phyloP scores from a whole-genome alignment of 2,113 vertebrate genomes.

The Plotosus lineatus region DNA sequence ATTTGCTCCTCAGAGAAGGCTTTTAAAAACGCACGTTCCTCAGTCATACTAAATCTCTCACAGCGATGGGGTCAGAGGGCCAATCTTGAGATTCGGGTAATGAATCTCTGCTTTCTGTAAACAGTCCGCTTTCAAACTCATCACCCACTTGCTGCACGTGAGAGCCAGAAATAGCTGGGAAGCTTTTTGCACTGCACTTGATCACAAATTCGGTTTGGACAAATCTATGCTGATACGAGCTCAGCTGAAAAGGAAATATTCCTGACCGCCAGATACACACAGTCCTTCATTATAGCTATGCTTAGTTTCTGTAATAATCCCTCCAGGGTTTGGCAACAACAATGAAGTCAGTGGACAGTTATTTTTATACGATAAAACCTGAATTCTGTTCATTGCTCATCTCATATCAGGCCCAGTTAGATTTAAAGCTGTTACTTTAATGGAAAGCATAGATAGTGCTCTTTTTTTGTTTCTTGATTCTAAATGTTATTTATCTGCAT shows the following conservation, averaged over 20 bases:
- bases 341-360: background rate
- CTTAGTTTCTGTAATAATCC: background rate
- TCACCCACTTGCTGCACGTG: conserved; percentile 57
- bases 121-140: conserved; percentile 52
- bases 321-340: background rate
- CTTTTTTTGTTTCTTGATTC: background rate
- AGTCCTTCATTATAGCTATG: background rate
- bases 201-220: conserved; percentile 63
- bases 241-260: conserved; percentile 36
- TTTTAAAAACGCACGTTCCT: conserved; percentile 5
- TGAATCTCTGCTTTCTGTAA: conserved; percentile 41
- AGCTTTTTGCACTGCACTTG: conserved; percentile 31
- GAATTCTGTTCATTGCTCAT: background rate
- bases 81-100: conserved; percentile 31
- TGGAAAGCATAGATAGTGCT: too few relatives aligned
- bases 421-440: background rate
- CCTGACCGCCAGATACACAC: conserved; percentile 12
- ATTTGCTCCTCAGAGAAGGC: conserved; percentile 15
- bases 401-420: background rate
- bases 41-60: conserved; percentile 9
- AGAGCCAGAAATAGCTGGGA: conserved; percentile 61
- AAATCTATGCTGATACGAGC: conserved; percentile 57
- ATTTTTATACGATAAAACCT: background rate
- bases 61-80: conserved; percentile 19
- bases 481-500: background rate